Base-by-base conservation (phyloP, 2,113 vertebrate species). In the Scalopus aquaticus region DNA sequence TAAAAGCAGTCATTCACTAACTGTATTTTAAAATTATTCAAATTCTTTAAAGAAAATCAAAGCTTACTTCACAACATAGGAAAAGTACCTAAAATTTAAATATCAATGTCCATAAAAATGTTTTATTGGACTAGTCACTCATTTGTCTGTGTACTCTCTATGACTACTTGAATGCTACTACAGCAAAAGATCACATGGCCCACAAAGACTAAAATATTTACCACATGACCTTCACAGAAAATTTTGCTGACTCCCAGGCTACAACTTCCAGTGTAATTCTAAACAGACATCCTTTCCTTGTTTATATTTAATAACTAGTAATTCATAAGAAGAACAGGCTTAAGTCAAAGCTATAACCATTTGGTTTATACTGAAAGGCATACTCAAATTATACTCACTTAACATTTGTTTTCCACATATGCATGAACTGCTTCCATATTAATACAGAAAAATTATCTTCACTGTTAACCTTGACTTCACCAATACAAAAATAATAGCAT, bases 371-470 rank as follows among this genome's bases (percentile, higher is more conserved):
- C 0, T 74, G 3, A 54, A 86, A 79, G n/a, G 9, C 92, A 92
- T 82, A 94, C 32, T 19, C 16, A 92, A 67, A 51, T 44, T 35
- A 35, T 8, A 69, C 3, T 82, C 49, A 96, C 12, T 92, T 72
- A 73, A 76, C 62, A 93, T 76, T 72, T 69, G 60, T 87, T 95
- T 95, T 90, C 44, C 64, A 90, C 16, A 84, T 67, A 83, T 49
- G 9, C 3, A 90, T 69, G 5, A 82, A 74, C 6, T 91, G 32
- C 24, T 83, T 93, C n/a, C 20, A 58, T 2, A 74, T 91, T 49
- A 82, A 90, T 56, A 64, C 7, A 93, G 46, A 42, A 62, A 94
- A 91, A 93, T 65, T n/a, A 81, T 82, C 58, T 83, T 96, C 49
- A 60, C 26, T 91, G 19, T 51, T 78, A 86, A 89, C 79, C 65